phyloP scores from a whole-genome alignment of 2,797 vertebrate species.

The Pipistrellus kuhlii region DNA sequence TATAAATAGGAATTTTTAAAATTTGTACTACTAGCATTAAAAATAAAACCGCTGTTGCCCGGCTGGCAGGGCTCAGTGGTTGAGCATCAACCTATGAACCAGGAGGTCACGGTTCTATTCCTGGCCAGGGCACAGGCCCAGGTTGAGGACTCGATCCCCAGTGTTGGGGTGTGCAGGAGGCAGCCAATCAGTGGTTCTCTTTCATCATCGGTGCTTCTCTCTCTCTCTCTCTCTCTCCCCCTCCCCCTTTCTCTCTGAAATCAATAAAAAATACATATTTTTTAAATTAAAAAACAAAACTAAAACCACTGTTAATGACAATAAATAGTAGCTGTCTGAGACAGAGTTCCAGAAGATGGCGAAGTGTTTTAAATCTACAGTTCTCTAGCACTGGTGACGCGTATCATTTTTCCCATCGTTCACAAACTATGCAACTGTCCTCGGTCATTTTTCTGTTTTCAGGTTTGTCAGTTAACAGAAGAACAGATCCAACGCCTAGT shows the following conservation, averaged over 20 bases:
- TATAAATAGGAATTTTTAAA: background rate
- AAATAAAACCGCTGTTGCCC: background rate
- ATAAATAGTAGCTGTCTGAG: background rate
- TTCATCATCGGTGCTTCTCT: background rate
- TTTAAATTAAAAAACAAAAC: background rate
- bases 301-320: background rate
- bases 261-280: background rate
- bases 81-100: background rate
- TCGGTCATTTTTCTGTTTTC: slow-evolving; percentile 59
- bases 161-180: background rate
- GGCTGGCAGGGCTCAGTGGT: background rate
- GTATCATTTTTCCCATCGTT: background rate
- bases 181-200: background rate
- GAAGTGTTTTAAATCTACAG: background rate
- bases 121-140: background rate
- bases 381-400: background rate
- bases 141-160: background rate
- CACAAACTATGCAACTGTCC: slow-evolving; percentile 22
- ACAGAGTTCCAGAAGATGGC: background rate
- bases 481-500: slow-evolving; percentile 91
- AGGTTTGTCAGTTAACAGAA: slow-evolving; percentile 92
- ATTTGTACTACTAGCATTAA: background rate
- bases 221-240: no score
- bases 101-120: background rate
- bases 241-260: background rate